Base-by-base conservation (phyloP, 2,888 invertebrate species). In the Drosophila borborema region DNA sequence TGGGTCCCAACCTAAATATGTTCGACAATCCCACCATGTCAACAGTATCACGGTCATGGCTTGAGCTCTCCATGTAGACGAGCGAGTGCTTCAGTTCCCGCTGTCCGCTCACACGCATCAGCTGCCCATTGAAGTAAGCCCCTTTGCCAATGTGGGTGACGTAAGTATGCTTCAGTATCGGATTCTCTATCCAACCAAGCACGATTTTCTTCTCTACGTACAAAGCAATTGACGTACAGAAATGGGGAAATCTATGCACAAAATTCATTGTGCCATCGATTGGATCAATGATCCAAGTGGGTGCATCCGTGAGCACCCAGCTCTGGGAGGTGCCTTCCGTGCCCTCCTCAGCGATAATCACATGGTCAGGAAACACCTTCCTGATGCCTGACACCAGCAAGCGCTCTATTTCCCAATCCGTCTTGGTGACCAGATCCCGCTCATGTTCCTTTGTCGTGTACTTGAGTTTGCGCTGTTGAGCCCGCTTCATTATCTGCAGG, bases 361-460 rank as follows among this genome's bases (percentile, higher is more conserved):
- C 96, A 90, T 98, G 98, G 54, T 95, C 94, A 0, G 97, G 96
- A 93, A 96, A 98, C 76, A 94, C 93, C 59, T 95, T 93, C 2
- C 94, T 94, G 45, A 98, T 93, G 7, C 96, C 96, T 6, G 94
- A 94, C 61, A 98, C 97, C 12, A 99, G 93, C 10, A 97, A 93
- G 74, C 96, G 95, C 93, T 99, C 99, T 0, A 99, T 98, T 90
- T 96, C 95, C 91, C 96, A 96, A 93, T 99, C 99, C 16, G 97
- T 97, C 94, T 98, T 97, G 0, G 99, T 99, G 0, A 99, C 98
- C 68, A 99, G 94, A 94, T 99, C 99, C 72, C 97, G 96, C 74
- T 97, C 96, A 82, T 95, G 95, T 4, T 95, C 95, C 93, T 99
- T 99, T 4, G 93, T 96, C 96, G 89, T 8, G 40, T 48, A 74